Conservation (phyloP, 2,888 invertebrate genomes). For the Artemia sinica region DNA sequence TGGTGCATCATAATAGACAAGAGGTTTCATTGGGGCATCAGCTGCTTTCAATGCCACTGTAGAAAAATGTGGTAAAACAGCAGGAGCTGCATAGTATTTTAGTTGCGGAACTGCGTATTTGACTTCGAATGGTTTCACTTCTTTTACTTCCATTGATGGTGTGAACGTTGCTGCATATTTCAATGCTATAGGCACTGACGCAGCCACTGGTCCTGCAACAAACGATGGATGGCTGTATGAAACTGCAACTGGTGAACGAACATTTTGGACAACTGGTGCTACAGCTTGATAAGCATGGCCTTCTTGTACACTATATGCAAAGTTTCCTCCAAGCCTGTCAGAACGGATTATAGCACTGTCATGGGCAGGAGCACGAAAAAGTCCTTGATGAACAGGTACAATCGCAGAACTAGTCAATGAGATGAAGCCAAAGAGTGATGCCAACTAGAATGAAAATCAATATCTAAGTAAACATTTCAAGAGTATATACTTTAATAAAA, state of each 20-base stretch:
- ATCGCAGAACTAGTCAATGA: no score
- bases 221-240: conserved; percentile 27
- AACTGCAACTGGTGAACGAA: conserved; percentile 32
- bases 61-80: not conserved
- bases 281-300: conserved; percentile 37
- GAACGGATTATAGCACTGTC: conserved; percentile 39
- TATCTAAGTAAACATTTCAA: no score
- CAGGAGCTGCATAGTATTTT: conserved; percentile 4
- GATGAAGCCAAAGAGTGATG: no score
- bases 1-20: not conserved
- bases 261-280: conserved; percentile 32
- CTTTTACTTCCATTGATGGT: conserved; percentile 5
- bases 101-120: not conserved
- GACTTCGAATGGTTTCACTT: not conserved
- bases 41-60: not conserved
- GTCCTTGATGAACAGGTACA: no score
- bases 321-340: conserved; percentile 38
- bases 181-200: conserved; percentile 10
- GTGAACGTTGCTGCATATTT: not conserved
- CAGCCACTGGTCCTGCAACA: not conserved
- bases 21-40: not conserved
- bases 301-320: conserved; percentile 39
- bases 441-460: no score
- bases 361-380: conserved; percentile 35
- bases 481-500: no score